Evolutionary conservation across 2,888 invertebrate genomes (phyloP), one percentile per base, ranked within the genome.

Genomic region (Tinea trinotella): DNA sequence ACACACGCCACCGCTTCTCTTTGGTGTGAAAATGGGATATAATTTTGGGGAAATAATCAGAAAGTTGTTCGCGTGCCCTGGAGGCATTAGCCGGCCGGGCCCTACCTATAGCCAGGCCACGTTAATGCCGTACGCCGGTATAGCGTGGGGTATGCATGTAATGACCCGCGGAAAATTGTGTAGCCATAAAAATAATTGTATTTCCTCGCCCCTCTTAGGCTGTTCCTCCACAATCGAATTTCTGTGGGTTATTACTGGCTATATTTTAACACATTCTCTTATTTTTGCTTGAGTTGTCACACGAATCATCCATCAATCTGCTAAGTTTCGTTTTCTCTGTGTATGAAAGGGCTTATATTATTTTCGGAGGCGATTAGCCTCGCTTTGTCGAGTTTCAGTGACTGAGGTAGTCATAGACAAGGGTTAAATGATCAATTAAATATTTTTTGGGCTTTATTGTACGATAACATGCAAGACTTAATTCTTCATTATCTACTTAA

Each of bases 141-240:
- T 75, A 78, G 69, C 74, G 72, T 72, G 52, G 50, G 72, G 78
- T 80, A 74, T 77, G 80, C 79, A 80, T 76, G 81, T 84, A 85
- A 85, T 85, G 84, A 85, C 78, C 81, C 79, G 73, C 71, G 76
- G 81, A 81, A 83, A 85, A 85, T 84, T 82, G 83, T 83, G 84
- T 81, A 80, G 82, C 85, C 74, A 83, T 85, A 84, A 85, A 85
- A 84, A 82, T 84, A 84, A 83, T 82, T 76, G 80, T 74, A 74
- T 79, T 82, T 74, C 67, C 75, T 72, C 75, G 70, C 68, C 65
- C 36, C 52, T n/a, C 52, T 3, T 24, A 52, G n/a, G n/a, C 30
- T 18, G 52, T 24, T 19, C 46, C 18, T 46, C 46, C n/a, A n/a
- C n/a, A n/a, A n/a, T n/a, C n/a, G n/a, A n/a, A n/a, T n/a, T n/a